These are phyloP conservation scores for Nomada flava DNA, from an alignment of 2,888 invertebrate genomes.

Conservation along the genomic window DNA sequence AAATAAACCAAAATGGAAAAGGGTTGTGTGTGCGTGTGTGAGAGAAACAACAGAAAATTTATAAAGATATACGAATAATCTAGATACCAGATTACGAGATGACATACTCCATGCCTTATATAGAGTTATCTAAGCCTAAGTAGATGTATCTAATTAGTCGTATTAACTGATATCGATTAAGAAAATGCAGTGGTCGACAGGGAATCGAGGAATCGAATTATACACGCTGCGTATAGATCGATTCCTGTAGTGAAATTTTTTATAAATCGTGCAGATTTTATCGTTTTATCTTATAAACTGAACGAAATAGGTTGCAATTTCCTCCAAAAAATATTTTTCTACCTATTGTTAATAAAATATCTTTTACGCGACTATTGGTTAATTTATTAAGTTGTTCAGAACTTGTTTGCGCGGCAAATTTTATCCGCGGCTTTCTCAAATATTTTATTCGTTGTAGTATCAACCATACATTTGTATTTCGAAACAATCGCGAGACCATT, in stretches of 20 bases:
- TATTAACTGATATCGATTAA: constrained; percentile 46
- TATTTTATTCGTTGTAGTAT: background rate
- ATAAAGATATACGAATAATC: constrained; percentile 57
- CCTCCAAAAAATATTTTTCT: too few species aligned
- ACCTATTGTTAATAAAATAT: too few species aligned
- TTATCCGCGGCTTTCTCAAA: too few species aligned
- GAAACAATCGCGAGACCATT: background rate
- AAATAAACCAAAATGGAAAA: background rate
- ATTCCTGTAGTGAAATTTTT: too few species aligned
- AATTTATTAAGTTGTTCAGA: too few species aligned
- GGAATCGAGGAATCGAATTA: constrained; percentile 2
- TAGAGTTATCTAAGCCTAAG: constrained; percentile 78
- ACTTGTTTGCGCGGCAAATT: too few species aligned
- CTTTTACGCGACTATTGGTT: too few species aligned
- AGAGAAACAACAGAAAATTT: constrained; percentile 35
- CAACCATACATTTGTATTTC: background rate
- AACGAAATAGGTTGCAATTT: too few species aligned
- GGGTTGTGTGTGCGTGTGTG: constrained; percentile 30
- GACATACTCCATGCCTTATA: constrained; percentile 84
- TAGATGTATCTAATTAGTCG: constrained; percentile 71
- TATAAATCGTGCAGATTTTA: too few species aligned
- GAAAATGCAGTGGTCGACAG: constrained; percentile 32
- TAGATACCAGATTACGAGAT: constrained; percentile 78
- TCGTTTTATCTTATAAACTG: too few species aligned
- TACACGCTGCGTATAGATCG: background rate